Base-by-base conservation (phyloP, 53 echinoderm and acorn worm genomes). In the Zoroaster sp. region DNA sequence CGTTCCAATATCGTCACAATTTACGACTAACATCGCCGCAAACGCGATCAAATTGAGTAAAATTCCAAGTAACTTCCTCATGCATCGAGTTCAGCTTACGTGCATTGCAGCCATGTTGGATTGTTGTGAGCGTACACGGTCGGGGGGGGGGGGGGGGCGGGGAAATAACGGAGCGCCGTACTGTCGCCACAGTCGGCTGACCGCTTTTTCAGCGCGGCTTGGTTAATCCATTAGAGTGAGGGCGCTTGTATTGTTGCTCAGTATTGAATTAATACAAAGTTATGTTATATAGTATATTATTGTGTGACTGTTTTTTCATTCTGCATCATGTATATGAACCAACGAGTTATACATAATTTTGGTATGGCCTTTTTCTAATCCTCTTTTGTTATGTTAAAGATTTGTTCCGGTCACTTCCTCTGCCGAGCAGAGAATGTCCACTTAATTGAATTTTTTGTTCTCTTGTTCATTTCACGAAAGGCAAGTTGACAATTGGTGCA, bases 31-130 rank as follows among this genome's bases (percentile, higher is more conserved):
- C 83, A 83, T 83, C 83, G 83, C 83, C 83, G 45, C 68, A 66
- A 68, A 4, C 66, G 83, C 83, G 83, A 15, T 11, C 20, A 83
- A 67, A 66, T 68, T 31, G 66, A 42, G 68, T 83, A 54, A 83
- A 83, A 83, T 66, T 68, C 83, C 66, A 83, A 83, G 83, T 44
- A 66, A 68, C 68, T 83, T 83, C 83, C 83, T 83, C 68, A 68
- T 32, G 44, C 32, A 83, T 67, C 6, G 68, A 23, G 83, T 44
- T 67, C 37, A 35, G 35, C 30, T 76, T 43, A 34, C 21, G 28
- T 5, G 33, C 15, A 43, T 5, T 31, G 79, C 39, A 63, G 79
- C 79, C 79, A 79, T 79, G 38, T 79, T 79, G 79, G 79, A 54
- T 74, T 42, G 43, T 42, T 33, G 21, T 76, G 31, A 30, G 73